Evolutionary conservation across 2,888 invertebrate genomes (phyloP), one percentile per base, ranked within the genome.

Genomic region (Nemotelus nigrinus): DNA sequence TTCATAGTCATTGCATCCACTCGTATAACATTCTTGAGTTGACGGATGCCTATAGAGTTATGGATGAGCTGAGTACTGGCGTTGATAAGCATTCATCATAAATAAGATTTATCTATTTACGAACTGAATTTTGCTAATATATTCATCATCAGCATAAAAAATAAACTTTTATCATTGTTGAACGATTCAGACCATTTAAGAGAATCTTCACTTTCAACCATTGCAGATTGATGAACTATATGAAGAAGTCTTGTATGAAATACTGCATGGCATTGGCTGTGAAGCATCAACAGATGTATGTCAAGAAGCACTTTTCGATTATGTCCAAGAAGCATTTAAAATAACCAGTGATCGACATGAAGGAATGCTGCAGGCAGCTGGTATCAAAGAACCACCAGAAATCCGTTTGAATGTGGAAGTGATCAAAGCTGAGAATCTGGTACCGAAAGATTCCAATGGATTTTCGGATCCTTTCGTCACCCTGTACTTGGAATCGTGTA

Each of bases 391-490:
- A 89, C 93, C 95, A 1, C 96, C 96, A 0, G 94, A 95, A 83
- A 89, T 96, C 82, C 91, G 94, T 87, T 88, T 96, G 63, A 95
- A 96, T 85, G 93, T 96, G 7, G 95, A 96, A 88, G 91, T 96
- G 3, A 91, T 96, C 75, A 95, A 96, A 88, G 95, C 94, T 2
- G 95, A 95, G 88, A 95, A 95, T 82, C 87, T 96, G 63, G 89
- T 91, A 79, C 92, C 96, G 41, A 96, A 96, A 87, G 96, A 96
- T 86, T 92, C 95, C 0, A 96, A 94, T 84, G 96, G 98, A n/a
- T 90, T 96, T 81, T 97, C 97, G 83, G 99, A 99, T 88, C 99
- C 99, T 0, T 99, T 97, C 86, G 98, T 98, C 78, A 98, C 98
- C 80, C 90, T 99, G 84, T 96, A 93, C 85, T 87, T 96, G 81